Percentiles rank a stretch among this genome's conserved stretches.
phyloP scores from a whole-genome alignment of 2,113 vertebrate species.

The Uropsilus gracilis region DNA sequence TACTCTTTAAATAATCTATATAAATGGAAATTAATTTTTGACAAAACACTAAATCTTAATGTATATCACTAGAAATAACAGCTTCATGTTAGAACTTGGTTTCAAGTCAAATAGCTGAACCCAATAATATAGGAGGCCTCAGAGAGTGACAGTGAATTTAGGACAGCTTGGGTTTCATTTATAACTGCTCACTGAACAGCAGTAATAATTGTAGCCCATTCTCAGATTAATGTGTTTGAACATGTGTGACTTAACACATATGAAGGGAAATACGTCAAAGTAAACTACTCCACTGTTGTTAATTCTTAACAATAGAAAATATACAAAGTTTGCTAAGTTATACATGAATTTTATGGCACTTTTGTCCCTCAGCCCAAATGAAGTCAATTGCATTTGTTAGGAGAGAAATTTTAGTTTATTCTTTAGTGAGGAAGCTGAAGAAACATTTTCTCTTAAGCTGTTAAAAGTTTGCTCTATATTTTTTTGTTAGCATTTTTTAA shows the following conservation, averaged over 20 bases:
- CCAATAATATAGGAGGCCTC: conserved; percentile 75
- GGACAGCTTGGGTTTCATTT: conserved; percentile 73
- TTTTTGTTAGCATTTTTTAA: conserved; percentile 48
- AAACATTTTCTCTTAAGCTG: neutral
- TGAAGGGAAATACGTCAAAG: conserved; percentile 71
- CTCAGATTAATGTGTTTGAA: conserved; percentile 74
- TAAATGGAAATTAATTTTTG: conserved; percentile 76
- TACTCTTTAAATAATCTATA: conserved; percentile 57
- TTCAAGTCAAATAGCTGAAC: conserved; percentile 71
- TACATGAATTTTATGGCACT: conserved; percentile 40
- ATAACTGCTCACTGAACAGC: conserved; percentile 72
- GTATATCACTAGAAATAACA: conserved; percentile 46
- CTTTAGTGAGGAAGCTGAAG: neutral
- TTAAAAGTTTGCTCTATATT: conserved; percentile 2
- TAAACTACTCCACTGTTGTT: conserved; percentile 74
- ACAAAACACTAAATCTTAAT: neutral
- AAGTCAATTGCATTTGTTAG: neutral
- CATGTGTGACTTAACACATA: conserved; percentile 74
- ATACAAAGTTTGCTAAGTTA: conserved; percentile 65
- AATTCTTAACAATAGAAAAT: conserved; percentile 75
- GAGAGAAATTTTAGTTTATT: conserved; percentile 19
- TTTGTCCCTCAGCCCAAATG: neutral
- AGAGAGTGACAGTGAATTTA: conserved; percentile 69
- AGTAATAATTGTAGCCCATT: conserved; percentile 75
- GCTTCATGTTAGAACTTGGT: conserved; percentile 66